Evolutionary conservation across 2,888 invertebrate species (phyloP).

Genomic region (Drosophila tanythrix): DNA sequence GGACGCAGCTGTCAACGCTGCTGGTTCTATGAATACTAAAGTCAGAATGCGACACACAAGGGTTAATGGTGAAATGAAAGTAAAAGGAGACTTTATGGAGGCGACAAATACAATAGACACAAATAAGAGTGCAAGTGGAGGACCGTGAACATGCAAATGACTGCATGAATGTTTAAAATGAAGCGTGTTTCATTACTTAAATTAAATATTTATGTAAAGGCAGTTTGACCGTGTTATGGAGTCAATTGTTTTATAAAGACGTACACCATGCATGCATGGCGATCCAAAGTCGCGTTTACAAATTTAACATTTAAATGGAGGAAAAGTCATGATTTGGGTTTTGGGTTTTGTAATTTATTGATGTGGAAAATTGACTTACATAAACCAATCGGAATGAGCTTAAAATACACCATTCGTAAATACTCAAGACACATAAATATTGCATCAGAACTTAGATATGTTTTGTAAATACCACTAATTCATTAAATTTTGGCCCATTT

Average conservation of each 20-base stretch:
- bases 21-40: constrained; percentile 26
- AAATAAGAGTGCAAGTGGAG: background rate
- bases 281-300: background rate
- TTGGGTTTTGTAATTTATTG: background rate
- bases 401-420: background rate
- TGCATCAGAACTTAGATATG: background rate
- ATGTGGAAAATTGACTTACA: background rate
- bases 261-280: background rate
- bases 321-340: background rate
- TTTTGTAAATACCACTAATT: background rate
- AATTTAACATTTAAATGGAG: background rate
- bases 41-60: background rate
- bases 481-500: constrained; percentile 13
- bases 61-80: constrained; percentile 20
- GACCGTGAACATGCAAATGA: no score
- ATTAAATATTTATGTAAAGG: background rate
- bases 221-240: background rate
- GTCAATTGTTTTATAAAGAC: background rate
- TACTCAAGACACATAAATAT: background rate
- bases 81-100: constrained; percentile 14
- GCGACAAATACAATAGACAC: background rate
- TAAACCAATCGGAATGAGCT: background rate
- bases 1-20: constrained; percentile 27
- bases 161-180: background rate
- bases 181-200: background rate